Evolutionary conservation across 2,113 vertebrate species (phyloP).

Genomic region (Acanthisitta chloris): DNA sequence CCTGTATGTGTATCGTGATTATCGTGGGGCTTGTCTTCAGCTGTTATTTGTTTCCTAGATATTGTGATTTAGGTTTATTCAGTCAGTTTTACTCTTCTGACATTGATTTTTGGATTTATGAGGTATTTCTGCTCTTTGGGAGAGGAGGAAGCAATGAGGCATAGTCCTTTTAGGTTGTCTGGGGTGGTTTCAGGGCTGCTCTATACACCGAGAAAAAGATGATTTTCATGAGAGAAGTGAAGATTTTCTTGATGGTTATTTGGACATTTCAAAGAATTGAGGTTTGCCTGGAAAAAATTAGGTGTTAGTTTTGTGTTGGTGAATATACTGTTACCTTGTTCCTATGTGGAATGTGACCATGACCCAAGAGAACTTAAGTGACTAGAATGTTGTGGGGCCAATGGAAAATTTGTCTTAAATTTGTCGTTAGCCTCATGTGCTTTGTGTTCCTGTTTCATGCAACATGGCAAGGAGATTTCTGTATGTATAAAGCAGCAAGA

Average conservation of each 20-base stretch:
- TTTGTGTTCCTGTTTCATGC: background rate
- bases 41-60: background rate
- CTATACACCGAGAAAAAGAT: background rate
- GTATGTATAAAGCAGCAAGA: background rate
- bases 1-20: background rate
- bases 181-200: background rate
- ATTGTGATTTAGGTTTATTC: background rate
- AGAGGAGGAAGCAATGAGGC: background rate
- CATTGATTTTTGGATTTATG: background rate
- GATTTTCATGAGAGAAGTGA: background rate
- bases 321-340: background rate
- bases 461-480: background rate
- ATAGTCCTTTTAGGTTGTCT: background rate
- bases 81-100: background rate
- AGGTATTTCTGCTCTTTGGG: background rate
- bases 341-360: background rate
- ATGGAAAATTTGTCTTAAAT: background rate
- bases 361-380: background rate
- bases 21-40: background rate
- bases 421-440: background rate
- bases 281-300: background rate
- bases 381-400: background rate
- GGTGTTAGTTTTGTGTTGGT: background rate
- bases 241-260: background rate
- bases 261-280: background rate